Evolutionary conservation across 2,113 vertebrate genomes (phyloP), one percentile per base, ranked within the genome.

Genomic region (Megalops atlanticus): DNA sequence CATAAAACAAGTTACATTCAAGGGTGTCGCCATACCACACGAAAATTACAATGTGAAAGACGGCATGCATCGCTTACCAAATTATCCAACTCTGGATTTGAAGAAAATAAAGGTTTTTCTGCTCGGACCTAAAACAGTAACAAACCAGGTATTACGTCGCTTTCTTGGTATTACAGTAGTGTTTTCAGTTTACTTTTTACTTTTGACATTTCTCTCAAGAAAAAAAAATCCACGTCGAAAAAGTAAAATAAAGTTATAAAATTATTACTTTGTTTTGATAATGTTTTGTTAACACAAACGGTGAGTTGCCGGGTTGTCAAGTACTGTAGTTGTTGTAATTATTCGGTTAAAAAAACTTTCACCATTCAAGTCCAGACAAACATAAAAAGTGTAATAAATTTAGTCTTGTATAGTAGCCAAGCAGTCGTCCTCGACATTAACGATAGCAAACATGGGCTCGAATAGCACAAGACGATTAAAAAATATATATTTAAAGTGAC

Each of bases 11-110:
- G 77, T 41, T 68, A 39, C 45, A 68, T 35, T 47, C 31, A 81
- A 74, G 54, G 16, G 64, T 45, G 73, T 18, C 49, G 68, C 36
- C 41, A 41, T 49, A 69, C 43, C 40, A 54, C 69, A 39, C 27
- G 69, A 74, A 45, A 73, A 80, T 80, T 52, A 54, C 73, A 33
- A 73, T 69, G 18, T 54, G 74, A 64, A 77, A 5, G 64, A 72
- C 49, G 74, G 81, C 76, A 52, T 71, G 40, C 74, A 71, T 54
- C 73, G 89, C 98, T 98, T 96, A 99, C 98, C 97, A 99, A 98
- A 96, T 99, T 99, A 92, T 99, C 98, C 96, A 99, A 86, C 92
- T 99, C 97, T 92, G 98, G 98, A 89, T 99, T 99, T 89, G 98
- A 99, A 74, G 79, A 80, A 80, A 80, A 80, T 74, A 80, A 80